Evolutionary conservation across 2,113 vertebrate genomes (phyloP).

Genomic region (Apodemus sylvaticus): DNA sequence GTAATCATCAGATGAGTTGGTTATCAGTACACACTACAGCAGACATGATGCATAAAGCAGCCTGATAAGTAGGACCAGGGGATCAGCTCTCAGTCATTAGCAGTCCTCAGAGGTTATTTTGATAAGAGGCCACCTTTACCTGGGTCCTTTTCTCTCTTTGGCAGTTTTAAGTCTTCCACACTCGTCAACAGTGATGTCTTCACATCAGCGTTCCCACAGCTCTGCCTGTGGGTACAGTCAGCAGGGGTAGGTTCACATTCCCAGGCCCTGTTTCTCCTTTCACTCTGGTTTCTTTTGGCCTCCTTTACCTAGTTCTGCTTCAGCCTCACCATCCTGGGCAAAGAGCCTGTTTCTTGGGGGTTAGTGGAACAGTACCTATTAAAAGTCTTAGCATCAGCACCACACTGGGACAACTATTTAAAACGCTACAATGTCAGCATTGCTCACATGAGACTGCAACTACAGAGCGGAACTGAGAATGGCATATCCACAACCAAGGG

Average conservation of each 20-base stretch:
- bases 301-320: background rate
- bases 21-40: background rate
- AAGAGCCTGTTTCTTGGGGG: slow-evolving; percentile 35
- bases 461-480: background rate
- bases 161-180: background rate
- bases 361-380: background rate
- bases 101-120: background rate
- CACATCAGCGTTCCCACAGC: background rate
- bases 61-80: background rate
- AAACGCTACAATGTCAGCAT: background rate
- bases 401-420: slow-evolving; percentile 33
- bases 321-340: background rate
- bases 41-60: background rate
- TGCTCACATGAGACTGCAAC: background rate
- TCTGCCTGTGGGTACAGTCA: background rate
- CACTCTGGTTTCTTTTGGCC: background rate
- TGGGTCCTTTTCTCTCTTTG: background rate
- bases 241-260: background rate
- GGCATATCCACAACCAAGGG: background rate
- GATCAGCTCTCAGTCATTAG: background rate
- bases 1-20: background rate
- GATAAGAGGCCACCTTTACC: background rate
- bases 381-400: slow-evolving; percentile 14
- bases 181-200: background rate
- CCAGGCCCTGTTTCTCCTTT: background rate